Percentiles rank a stretch among this genome's conserved stretches.
phyloP scores from a whole-genome alignment of 1,140 invertebrate species.

The Drosophila parvula region DNA sequence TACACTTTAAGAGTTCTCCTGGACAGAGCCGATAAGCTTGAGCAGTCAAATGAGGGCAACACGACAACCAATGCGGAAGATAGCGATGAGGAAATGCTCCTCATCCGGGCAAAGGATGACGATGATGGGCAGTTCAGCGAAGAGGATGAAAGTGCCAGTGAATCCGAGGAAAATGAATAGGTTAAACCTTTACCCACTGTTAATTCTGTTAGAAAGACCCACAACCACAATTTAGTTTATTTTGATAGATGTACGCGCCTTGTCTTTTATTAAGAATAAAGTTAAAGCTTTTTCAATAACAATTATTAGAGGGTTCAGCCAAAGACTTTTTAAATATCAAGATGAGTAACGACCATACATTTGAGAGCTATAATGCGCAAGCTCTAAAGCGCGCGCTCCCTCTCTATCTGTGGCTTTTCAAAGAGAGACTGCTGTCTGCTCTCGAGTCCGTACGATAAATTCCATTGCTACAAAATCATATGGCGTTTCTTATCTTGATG shows the following conservation, averaged over 20 bases:
- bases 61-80: conserved; percentile 20
- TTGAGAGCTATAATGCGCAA: too few relatives aligned
- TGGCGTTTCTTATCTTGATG: not conserved
- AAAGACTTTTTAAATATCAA: not conserved
- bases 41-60: conserved; percentile 19
- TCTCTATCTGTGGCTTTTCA: too few relatives aligned
- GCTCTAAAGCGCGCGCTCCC: too few relatives aligned
- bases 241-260: conserved; percentile 44
- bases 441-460: not conserved
- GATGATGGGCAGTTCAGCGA: conserved; percentile 45
- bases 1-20: conserved; percentile 89
- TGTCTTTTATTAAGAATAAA: conserved; percentile 62
- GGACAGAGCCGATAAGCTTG: conserved; percentile 85
- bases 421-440: too few relatives aligned
- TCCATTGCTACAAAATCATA: not conserved
- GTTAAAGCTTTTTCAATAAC: conserved; percentile 67
- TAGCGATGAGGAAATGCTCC: conserved; percentile 72
- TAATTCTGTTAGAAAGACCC: conserved; percentile 15
- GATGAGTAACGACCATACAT: not conserved
- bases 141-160: conserved; percentile 50
- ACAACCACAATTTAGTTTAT: conserved; percentile 30
- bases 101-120: conserved; percentile 54
- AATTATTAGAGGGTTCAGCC: conserved; percentile 34
- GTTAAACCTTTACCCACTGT: not conserved
- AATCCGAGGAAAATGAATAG: conserved; percentile 34